Evolutionary conservation across 1,140 invertebrate species (phyloP), one percentile per base, ranked within the genome.

Genomic region (Ylistrum balloti): DNA sequence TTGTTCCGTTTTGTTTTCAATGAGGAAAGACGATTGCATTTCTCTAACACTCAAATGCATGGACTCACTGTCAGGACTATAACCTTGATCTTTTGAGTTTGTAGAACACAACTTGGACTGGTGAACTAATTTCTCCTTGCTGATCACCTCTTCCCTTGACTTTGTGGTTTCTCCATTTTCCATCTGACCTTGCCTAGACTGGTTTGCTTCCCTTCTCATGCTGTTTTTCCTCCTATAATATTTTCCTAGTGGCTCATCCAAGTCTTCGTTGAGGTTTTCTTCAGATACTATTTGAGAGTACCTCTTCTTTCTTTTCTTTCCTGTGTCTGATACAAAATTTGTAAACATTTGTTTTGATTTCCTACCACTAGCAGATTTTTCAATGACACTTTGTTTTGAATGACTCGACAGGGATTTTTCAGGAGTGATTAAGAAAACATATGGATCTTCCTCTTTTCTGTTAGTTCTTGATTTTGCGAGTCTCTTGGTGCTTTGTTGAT

Each of bases 351-450:
- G 56, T 74, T 45, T 45, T 9, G 17, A 45, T 17, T 45, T 45
- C 41, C 17, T 45, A 9, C 41, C 9, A 15, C 15, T n/a, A 74
- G n/a, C n/a, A 11, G 56, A 74, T 17, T 28, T 28, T 28, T 74
- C 56, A 3, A 28, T 74, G 56, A n/a, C 5, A 74, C 28, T 74
- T 74, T 28, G 22, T 74, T 74, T 28, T 28, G 56, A 28, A n/a
- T 74, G 56, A 74, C 11, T 17, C 3, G 56, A 28, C 0, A 28
- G 2, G 28, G 1, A 28, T 74, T 74, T 74, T 28, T 74, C 56
- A 28, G 56, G 56, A 74, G 56, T 74, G 56, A 74, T 74, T 74
- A 28, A 28, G 56, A 74, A 74, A 74, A 28, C 56, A 74, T 74
- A 74, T 17, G 56, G 56, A 74, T n/a, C 56, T 74, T n/a, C 56